Evolutionary conservation across 2,113 vertebrate genomes (phyloP).

Genomic region (Myanophis thanlyinensis): DNA sequence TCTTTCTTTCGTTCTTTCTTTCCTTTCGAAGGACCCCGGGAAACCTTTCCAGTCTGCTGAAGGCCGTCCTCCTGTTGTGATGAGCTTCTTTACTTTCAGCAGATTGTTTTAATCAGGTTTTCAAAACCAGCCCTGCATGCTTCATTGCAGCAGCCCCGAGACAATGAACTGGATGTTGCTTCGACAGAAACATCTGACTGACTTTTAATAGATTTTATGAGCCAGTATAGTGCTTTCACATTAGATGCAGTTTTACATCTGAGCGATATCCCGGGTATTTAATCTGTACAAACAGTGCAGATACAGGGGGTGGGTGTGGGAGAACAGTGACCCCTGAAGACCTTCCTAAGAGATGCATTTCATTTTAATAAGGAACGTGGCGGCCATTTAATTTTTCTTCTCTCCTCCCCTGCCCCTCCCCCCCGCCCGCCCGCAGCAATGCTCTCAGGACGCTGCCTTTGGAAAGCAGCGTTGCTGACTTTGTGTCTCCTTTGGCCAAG

Average conservation of each 20-base stretch:
- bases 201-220: constrained; percentile 71
- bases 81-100: constrained; percentile 66
- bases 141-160: constrained; percentile 67
- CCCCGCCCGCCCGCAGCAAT: background rate
- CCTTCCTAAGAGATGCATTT: constrained; percentile 63
- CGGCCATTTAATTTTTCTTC: background rate
- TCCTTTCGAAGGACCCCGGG: constrained; percentile 40
- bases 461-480: background rate
- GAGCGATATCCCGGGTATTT: constrained; percentile 64
- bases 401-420: too few relatives aligned
- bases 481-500: background rate
- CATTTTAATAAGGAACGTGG: constrained; percentile 55
- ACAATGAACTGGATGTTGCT: constrained; percentile 64
- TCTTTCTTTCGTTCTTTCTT: background rate
- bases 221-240: constrained; percentile 65
- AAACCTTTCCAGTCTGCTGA: constrained; percentile 63
- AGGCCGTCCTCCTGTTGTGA: constrained; percentile 58
- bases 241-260: constrained; percentile 66
- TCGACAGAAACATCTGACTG: constrained; percentile 66
- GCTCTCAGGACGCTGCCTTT: background rate
- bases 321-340: constrained; percentile 62
- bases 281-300: constrained; percentile 61
- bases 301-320: constrained; percentile 50
- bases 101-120: constrained; percentile 73
- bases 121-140: constrained; percentile 67